phyloP scores from a whole-genome alignment of 2,113 vertebrate genomes.

The Actenoides hombroni region DNA sequence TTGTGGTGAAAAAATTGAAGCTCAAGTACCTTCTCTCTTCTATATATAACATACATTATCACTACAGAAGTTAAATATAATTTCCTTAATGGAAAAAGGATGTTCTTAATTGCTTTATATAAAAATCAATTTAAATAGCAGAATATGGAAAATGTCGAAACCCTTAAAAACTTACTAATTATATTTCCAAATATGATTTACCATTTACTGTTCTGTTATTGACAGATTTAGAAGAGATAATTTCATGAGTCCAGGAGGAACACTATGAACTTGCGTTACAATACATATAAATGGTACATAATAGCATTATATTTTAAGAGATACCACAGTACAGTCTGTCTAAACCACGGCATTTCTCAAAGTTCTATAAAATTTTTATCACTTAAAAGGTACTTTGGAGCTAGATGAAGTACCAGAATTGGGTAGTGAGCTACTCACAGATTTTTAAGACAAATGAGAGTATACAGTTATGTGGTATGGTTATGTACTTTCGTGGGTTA shows the following conservation, averaged over 20 bases:
- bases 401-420: neutral
- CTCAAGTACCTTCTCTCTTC: neutral
- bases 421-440: neutral
- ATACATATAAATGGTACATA: neutral
- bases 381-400: neutral
- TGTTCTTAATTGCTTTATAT: slow-evolving; percentile 51
- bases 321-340: neutral
- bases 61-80: slow-evolving; percentile 55
- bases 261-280: neutral
- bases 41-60: slow-evolving; percentile 31
- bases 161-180: slow-evolving; percentile 55
- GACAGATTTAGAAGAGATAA: slow-evolving; percentile 45
- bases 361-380: neutral
- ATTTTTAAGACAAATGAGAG: neutral
- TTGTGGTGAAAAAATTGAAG: neutral
- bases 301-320: neutral
- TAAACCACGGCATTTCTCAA: neutral
- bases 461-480: neutral
- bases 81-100: slow-evolving; percentile 57
- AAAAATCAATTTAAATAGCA: slow-evolving; percentile 52
- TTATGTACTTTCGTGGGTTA: neutral
- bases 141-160: slow-evolving; percentile 48
- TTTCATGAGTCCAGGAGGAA: neutral
- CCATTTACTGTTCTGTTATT: slow-evolving; percentile 42
- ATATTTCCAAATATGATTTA: slow-evolving; percentile 38